Evolutionary conservation across 2,113 vertebrate species (phyloP).

Genomic region (Scolopax mira): DNA sequence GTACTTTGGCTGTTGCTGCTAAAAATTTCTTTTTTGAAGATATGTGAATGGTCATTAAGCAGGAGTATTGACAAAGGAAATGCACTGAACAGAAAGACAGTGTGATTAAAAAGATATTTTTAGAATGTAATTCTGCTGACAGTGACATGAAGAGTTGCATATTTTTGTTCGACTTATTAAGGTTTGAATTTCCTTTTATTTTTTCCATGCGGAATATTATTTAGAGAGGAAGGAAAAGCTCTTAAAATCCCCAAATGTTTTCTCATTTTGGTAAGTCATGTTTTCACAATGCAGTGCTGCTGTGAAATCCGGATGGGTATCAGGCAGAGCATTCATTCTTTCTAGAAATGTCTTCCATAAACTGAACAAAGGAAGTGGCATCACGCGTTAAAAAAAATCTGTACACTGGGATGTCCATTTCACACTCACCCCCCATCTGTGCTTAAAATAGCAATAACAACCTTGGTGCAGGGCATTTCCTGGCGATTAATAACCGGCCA

Average conservation of each 20-base stretch:
- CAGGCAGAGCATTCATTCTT: neutral
- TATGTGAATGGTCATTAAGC: neutral
- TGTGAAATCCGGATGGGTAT: neutral
- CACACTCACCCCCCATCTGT: neutral
- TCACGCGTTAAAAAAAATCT: neutral
- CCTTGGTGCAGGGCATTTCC: constrained; percentile 53
- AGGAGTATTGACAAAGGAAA: neutral
- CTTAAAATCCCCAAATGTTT: neutral
- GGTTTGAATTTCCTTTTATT: neutral
- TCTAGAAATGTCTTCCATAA: neutral
- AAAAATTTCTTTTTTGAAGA: constrained; percentile 26
- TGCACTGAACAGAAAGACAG: neutral
- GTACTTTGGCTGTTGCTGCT: constrained; percentile 8
- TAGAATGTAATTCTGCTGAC: neutral
- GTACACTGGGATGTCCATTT: neutral
- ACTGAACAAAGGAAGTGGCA: constrained; percentile 14
- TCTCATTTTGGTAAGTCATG: neutral
- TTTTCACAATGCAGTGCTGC: neutral
- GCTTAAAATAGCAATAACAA: constrained; percentile 53
- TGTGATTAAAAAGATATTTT: constrained; percentile 10
- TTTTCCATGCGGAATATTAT: neutral
- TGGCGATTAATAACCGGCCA: constrained; percentile 23
- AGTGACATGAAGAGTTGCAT: neutral
- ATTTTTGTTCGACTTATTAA: neutral
- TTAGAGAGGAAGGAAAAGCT: neutral